Base-by-base conservation (phyloP, 2,888 invertebrate species). In the Nasonia oneida region DNA sequence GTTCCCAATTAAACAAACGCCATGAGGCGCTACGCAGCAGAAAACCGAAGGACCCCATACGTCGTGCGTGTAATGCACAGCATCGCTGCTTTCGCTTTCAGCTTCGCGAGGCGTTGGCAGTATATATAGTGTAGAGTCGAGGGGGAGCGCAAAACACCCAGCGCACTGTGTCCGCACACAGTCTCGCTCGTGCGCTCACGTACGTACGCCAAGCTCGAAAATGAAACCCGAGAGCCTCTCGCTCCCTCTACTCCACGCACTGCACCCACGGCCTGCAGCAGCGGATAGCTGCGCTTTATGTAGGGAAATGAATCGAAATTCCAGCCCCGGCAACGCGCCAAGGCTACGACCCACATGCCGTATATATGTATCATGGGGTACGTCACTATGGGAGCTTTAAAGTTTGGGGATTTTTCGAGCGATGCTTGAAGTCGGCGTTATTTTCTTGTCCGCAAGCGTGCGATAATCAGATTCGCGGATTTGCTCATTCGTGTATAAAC, bases 1-100 rank as follows among this genome's bases (percentile, higher is more conserved):
- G 90, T 90, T 91, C 90, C 90, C 92, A 91, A 92, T 92, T 92
- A 92, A 92, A 92, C 91, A 91, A 92, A 91, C 90, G 92, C 90
- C 89, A 88, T 18, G n/a, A 57, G 2, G 57, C 57, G n/a, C 42
- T 42, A 42, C 42, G 10, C 15, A 57, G 89, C 88, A 88, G 88
- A 90, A 89, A 88, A n/a, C 88, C 89, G 88, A 90, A 89, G 90
- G 88, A 90, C 90, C 91, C 89, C 18, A 53, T 50, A 29, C 42
- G 10, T 42, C 42, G 10, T 33, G 15, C 15, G 4, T 57, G 15
- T n/a, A 23, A 10, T 47, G 14, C 67, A 23, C 18, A 50, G 53
- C 12, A 57, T 57, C 23, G 23, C 8, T 42, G 33, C 29, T 64
- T 64, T 77, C 23, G 64, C 39, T 77, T 77, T 77, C 57, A 18